A percentile compares a stretch with the other conserved stretches of the same genome.
Conservation (phyloP, 2,888 invertebrate species). For the Lasioglossum morio region DNA sequence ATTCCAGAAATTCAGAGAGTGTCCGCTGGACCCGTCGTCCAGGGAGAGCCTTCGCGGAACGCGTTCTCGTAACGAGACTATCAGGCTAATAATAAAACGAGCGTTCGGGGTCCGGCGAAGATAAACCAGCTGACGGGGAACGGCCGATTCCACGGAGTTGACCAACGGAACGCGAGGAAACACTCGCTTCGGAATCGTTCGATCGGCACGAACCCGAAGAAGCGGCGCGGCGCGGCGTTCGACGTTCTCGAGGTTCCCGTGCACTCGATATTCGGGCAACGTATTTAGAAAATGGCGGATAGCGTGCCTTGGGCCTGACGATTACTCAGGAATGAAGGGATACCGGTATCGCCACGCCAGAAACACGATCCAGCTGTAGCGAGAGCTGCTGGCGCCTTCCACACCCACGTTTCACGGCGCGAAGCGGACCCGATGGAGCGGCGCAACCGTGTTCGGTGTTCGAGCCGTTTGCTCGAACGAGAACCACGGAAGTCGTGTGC, state of each 20-base stretch:
- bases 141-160: background rate
- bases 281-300: conserved; percentile 82
- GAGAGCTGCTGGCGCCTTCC: conserved; percentile 74
- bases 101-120: conserved; percentile 62
- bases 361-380: conserved; percentile 75
- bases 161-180: background rate
- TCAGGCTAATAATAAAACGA: conserved; percentile 79
- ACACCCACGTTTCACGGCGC: conserved; percentile 70
- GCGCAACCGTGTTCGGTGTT: conserved; percentile 8
- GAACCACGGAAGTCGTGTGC: conserved; percentile 61
- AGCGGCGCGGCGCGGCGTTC: background rate
- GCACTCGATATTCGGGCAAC: conserved; percentile 62
- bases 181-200: background rate
- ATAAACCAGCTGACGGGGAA: conserved; percentile 69
- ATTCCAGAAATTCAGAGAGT: conserved; percentile 77
- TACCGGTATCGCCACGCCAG: conserved; percentile 81
- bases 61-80: conserved; percentile 75
- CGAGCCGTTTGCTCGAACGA: conserved; percentile 21
- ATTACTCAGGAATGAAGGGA: conserved; percentile 84
- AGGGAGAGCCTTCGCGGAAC: conserved; percentile 74
- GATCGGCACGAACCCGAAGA: background rate
- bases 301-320: conserved; percentile 80
- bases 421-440: background rate
- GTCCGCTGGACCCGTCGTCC: conserved; percentile 36
- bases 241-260: conserved; percentile 6